Percentiles rank a stretch among this genome's conserved stretches.
Conservation (phyloP, 2,797 vertebrate genomes). For the Staurois parvus region DNA sequence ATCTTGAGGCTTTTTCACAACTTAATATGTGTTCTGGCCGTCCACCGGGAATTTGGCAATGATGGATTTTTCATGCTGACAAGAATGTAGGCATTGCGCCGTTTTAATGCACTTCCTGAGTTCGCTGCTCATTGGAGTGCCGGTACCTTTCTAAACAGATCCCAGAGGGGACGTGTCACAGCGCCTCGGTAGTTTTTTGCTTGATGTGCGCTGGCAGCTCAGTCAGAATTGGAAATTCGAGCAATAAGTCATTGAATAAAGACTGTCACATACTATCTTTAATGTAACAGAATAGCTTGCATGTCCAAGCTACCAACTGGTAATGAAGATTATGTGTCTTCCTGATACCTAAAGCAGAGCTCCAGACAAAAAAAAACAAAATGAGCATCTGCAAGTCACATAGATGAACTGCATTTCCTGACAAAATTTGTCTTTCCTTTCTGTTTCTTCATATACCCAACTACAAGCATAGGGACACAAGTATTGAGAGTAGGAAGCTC, state of each 20-base stretch:
- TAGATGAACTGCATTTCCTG: no score
- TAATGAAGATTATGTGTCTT: neutral
- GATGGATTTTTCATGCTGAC: slow-evolving; percentile 55
- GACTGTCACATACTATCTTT: slow-evolving; percentile 40
- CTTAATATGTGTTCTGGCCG: neutral
- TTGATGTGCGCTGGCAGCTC: slow-evolving; percentile 44
- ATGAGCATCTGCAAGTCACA: no score
- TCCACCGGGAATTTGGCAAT: slow-evolving; percentile 34
- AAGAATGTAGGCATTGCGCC: slow-evolving; percentile 40
- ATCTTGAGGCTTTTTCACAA: neutral
- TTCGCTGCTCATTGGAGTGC: slow-evolving; percentile 54
- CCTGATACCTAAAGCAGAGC: no score
- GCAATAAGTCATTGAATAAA: slow-evolving; percentile 57
- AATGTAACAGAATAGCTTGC: slow-evolving; percentile 33
- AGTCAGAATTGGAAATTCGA: slow-evolving; percentile 53
- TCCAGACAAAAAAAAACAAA: no score
- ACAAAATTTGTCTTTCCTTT: no score
- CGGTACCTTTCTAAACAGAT: slow-evolving; percentile 57
- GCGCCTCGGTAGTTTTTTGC: slow-evolving; percentile 48
- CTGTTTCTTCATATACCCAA: no score
- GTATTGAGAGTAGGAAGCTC: no score
- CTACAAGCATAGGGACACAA: no score
- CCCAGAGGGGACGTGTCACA: slow-evolving; percentile 55
- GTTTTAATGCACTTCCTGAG: slow-evolving; percentile 54
- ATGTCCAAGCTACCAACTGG: neutral